These are phyloP conservation scores for Megalops atlanticus DNA, from an alignment of 2,113 vertebrate genomes.

Conservation along the genomic window DNA sequence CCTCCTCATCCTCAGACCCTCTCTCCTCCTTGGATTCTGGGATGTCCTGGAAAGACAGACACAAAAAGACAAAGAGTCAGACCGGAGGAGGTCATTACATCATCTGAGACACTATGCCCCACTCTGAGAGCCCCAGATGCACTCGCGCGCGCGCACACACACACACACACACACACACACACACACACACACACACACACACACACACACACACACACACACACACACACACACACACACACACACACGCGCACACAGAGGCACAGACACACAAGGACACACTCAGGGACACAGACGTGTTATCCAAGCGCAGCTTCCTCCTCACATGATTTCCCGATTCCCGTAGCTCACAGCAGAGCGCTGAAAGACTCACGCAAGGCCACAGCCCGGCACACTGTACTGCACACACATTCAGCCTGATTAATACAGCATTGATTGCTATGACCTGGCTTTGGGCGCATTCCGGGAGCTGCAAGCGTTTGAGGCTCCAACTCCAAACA, in stretches of 20 bases:
- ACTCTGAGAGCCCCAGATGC: too few relatives aligned
- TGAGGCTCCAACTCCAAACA: not conserved
- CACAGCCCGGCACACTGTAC: not conserved
- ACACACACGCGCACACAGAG: not conserved
- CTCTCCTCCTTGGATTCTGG: conserved; percentile 26
- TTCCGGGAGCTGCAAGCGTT: not conserved
- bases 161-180: too few relatives aligned
- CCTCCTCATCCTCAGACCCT: conserved; percentile 46
- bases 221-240: conserved; percentile 3
- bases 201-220: conserved; percentile 5
- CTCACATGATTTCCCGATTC: too few relatives aligned
- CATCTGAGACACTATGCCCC: too few relatives aligned
- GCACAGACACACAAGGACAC: too few relatives aligned
- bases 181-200: conserved; percentile 19
- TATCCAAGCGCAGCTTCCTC: too few relatives aligned
- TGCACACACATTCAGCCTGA: too few relatives aligned
- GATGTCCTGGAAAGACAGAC: conserved; percentile 46
- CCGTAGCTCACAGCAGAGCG: too few relatives aligned
- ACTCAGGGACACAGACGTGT: too few relatives aligned
- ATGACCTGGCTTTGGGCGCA: not conserved
- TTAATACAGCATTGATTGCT: not conserved
- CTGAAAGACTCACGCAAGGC: too few relatives aligned
- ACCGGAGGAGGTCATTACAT: not conserved
- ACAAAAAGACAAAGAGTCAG: not conserved
- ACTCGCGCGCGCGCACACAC: not conserved